Conservation (phyloP, 2,113 vertebrate species). For the Lampris incognitus region DNA sequence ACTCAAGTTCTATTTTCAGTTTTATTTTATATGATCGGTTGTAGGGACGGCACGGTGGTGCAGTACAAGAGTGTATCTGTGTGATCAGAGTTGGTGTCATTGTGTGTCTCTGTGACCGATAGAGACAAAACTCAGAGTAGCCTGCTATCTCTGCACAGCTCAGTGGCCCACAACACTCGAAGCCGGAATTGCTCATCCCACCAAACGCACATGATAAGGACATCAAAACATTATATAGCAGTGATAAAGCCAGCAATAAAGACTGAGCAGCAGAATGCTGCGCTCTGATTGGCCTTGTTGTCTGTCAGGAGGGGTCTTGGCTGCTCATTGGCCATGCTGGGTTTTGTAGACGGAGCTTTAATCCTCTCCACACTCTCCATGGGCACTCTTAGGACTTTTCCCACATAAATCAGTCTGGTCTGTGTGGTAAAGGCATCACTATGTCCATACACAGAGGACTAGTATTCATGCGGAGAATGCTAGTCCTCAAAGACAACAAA, state of each 20-base stretch:
- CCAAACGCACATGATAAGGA: constrained; percentile 39
- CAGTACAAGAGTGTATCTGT: too few relatives aligned
- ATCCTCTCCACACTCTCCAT: constrained; percentile 83
- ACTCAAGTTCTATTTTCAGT: neutral
- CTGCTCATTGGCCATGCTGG: constrained; percentile 78
- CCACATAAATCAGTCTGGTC: constrained; percentile 85
- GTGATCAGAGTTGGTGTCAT: too few relatives aligned
- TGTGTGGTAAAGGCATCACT: constrained; percentile 85
- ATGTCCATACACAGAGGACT: constrained; percentile 72
- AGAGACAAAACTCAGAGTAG: constrained; percentile 10
- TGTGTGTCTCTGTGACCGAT: constrained; percentile 7
- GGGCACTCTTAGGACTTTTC: constrained; percentile 79
- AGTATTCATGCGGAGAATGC: constrained; percentile 55
- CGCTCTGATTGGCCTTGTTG: constrained; percentile 71
- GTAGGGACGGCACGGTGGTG: too few relatives aligned
- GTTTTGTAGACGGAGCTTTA: constrained; percentile 75
- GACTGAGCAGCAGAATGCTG: constrained; percentile 34
- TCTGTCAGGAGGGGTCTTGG: constrained; percentile 70
- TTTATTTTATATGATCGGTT: neutral
- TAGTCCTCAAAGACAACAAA: constrained; percentile 56
- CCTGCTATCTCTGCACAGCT: constrained; percentile 24
- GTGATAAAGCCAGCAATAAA: neutral
- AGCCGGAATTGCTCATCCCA: constrained; percentile 6
- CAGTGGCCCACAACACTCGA: constrained; percentile 19
- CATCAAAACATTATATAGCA: constrained; percentile 45